Evolutionary conservation across 2,113 vertebrate species (phyloP).

Genomic region (Chaenogobius annularis): DNA sequence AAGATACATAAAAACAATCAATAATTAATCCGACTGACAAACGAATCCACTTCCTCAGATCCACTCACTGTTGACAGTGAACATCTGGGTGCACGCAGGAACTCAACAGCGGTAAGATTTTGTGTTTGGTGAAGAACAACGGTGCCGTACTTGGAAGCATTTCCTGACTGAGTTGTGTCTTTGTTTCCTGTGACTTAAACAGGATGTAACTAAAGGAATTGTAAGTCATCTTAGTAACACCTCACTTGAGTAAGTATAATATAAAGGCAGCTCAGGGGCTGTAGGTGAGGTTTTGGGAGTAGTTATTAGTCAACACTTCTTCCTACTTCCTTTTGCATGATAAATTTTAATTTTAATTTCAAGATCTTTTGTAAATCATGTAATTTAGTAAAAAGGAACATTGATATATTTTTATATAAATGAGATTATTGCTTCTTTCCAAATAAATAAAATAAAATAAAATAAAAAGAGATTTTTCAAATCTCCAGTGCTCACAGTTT

Average conservation of each 20-base stretch:
- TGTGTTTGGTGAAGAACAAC: constrained; percentile 14
- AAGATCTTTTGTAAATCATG: not conserved
- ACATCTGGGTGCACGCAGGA: constrained; percentile 36
- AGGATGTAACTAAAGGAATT: constrained; percentile 29
- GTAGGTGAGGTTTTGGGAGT: not conserved
- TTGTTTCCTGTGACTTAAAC: constrained; percentile 39
- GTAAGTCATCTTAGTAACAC: constrained; percentile 23
- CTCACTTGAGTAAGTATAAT: not conserved
- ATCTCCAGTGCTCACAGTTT: constrained; percentile 43
- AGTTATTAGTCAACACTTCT: not conserved
- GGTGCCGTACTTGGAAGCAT: constrained; percentile 5
- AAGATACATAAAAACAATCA: constrained; percentile 14
- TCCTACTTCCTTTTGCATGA: not conserved
- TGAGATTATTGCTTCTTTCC: no score
- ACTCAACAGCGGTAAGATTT: constrained; percentile 9
- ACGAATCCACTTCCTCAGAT: constrained; percentile 18
- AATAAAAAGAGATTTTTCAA: not conserved
- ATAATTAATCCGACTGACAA: constrained; percentile 20
- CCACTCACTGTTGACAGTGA: not conserved
- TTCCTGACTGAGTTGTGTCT: constrained; percentile 45
- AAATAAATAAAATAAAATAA: no score
- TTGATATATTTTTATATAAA: no score
- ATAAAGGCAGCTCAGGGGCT: not conserved
- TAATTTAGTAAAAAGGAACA: no score
- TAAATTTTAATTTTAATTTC: not conserved